These are phyloP conservation scores for Struthidea cinerea DNA, from an alignment of 2,113 vertebrate genomes.

Conservation along the genomic window DNA sequence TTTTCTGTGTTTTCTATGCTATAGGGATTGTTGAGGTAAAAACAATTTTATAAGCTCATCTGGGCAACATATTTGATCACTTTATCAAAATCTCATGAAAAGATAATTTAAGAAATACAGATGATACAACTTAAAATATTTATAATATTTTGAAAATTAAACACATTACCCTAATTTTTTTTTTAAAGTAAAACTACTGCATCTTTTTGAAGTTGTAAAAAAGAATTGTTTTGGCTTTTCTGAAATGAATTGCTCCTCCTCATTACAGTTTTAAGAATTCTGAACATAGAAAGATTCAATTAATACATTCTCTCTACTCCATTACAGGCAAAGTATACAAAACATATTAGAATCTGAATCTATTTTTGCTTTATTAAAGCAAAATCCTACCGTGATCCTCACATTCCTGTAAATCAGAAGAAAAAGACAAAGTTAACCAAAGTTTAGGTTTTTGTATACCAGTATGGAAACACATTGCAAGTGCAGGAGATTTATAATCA, in stretches of 20 bases:
- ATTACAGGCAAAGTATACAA: background rate
- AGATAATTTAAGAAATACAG: background rate
- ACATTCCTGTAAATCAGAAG: background rate
- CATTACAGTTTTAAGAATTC: background rate
- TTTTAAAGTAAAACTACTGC: background rate
- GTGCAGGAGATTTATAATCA: background rate
- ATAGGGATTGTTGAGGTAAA: background rate
- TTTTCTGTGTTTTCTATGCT: background rate
- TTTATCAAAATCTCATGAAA: background rate
- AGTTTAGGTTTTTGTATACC: background rate
- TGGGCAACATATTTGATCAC: background rate
- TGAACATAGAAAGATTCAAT: background rate
- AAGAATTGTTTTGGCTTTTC: fast-evolving
- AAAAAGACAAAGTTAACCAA: background rate
- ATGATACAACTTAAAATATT: background rate
- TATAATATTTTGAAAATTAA: background rate
- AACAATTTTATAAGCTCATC: background rate
- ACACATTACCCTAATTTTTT: background rate
- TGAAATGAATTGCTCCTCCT: background rate
- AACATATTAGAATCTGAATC: background rate
- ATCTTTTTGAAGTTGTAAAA: background rate
- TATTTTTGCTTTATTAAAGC: background rate
- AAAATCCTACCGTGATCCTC: background rate
- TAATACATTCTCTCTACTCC: background rate
- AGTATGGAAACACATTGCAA: background rate